These are phyloP conservation scores for Cricetomys ansorgei DNA, from an alignment of 2,113 vertebrate species.

Conservation along the genomic window DNA sequence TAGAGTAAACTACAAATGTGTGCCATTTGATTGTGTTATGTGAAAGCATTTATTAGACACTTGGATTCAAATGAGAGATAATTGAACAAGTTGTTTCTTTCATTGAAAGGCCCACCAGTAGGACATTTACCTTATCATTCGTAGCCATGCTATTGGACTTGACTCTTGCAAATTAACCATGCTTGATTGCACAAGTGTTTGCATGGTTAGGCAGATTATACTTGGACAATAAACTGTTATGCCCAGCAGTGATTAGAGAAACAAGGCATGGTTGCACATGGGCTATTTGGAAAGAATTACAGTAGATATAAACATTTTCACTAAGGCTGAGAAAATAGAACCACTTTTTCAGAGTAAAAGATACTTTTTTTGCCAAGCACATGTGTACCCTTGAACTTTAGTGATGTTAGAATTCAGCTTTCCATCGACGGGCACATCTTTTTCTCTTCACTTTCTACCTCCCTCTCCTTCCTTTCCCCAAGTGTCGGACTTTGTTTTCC, in stretches of 20 bases:
- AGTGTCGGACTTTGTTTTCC: background rate
- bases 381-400: background rate
- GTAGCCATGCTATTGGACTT: conserved; percentile 78
- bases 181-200: conserved; percentile 81
- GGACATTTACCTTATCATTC: conserved; percentile 63
- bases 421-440: background rate
- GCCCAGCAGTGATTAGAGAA: conserved; percentile 79
- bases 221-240: conserved; percentile 82
- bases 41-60: conserved; percentile 6
- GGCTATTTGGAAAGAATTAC: conserved; percentile 56
- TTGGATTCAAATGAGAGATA: conserved; percentile 63
- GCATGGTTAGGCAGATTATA: conserved; percentile 83
- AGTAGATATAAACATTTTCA: conserved; percentile 66
- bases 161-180: conserved; percentile 76
- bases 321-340: conserved; percentile 25
- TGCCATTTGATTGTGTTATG: conserved; percentile 47
- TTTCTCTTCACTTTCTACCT: background rate
- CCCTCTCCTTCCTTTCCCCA: background rate
- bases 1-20: conserved; percentile 58
- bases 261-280: conserved; percentile 50
- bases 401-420: background rate
- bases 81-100: conserved; percentile 75
- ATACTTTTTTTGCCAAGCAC: conserved; percentile 16
- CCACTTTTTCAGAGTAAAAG: background rate
- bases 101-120: conserved; percentile 55